Evolutionary conservation across 2,113 vertebrate species (phyloP).

Genomic region (Cyprinus carpio): DNA sequence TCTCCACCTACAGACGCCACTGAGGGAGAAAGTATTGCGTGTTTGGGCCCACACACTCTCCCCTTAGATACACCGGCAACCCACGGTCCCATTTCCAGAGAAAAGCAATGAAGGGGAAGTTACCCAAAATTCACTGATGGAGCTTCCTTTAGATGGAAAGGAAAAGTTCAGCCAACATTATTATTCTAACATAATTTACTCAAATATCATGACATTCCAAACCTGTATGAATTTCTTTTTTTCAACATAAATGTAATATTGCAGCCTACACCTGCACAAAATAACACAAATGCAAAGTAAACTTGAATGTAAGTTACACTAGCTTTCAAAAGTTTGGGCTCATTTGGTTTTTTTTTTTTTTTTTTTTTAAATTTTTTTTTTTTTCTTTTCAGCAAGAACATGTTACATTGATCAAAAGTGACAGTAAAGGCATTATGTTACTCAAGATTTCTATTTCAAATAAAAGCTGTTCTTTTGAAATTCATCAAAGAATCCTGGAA

Average conservation of each 20-base stretch:
- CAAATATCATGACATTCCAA: background rate
- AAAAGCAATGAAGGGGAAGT: background rate
- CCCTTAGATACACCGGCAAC: background rate
- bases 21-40: background rate
- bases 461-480: no score
- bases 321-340: no score
- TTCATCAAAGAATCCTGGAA: background rate
- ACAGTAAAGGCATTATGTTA: no score
- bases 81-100: background rate
- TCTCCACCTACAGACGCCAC: slow-evolving; percentile 6
- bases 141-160: background rate
- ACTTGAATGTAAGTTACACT: background rate
- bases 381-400: background rate
- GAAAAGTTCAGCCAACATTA: background rate
- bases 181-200: background rate
- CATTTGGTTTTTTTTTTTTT: no score
- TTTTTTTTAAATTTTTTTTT: background rate
- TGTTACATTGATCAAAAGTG: no score
- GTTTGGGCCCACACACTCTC: slow-evolving; percentile 15
- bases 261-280: background rate
- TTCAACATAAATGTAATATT: background rate
- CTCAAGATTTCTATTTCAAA: no score
- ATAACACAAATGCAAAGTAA: background rate
- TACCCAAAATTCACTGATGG: background rate
- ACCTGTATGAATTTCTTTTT: background rate